phyloP scores from a whole-genome alignment of 1,140 invertebrate genomes.

The Ephestia elutella region DNA sequence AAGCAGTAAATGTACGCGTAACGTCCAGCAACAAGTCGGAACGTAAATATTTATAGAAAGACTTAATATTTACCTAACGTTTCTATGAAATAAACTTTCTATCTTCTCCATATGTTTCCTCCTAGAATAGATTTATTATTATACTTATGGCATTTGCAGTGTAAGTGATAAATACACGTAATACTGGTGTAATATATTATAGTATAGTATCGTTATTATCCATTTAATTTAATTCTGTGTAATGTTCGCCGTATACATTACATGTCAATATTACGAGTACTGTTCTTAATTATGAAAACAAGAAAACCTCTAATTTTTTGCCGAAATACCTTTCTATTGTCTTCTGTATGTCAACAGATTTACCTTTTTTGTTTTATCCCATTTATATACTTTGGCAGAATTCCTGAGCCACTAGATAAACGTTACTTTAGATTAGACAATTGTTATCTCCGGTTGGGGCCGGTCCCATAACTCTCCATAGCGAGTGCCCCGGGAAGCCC shows the following conservation, averaged over 20 bases:
- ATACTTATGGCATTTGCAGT: too few species aligned
- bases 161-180: too few species aligned
- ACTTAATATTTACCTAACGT: slow-evolving; percentile 50
- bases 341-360: too few species aligned
- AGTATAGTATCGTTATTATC: neutral
- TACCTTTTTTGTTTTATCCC: too few species aligned
- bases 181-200: neutral
- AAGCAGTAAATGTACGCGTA: slow-evolving; percentile 39
- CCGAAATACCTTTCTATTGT: too few species aligned
- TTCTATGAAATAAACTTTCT: slow-evolving; percentile 39
- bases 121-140: slow-evolving; percentile 15
- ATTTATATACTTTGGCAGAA: neutral
- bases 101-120: slow-evolving; percentile 25
- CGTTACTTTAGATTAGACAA: neutral
- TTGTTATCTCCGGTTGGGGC: neutral
- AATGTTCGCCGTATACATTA: too few species aligned
- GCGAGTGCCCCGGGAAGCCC: neutral
- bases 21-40: slow-evolving; percentile 37
- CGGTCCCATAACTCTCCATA: slow-evolving; percentile 10
- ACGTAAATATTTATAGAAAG: slow-evolving; percentile 42
- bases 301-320: too few species aligned
- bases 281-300: too few species aligned
- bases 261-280: too few species aligned
- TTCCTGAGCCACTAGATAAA: neutral
- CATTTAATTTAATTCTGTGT: too few species aligned